Percentiles rank a stretch among this genome's conserved stretches.
Conservation (phyloP, 2,797 vertebrate species). For the Varecia variegata region DNA sequence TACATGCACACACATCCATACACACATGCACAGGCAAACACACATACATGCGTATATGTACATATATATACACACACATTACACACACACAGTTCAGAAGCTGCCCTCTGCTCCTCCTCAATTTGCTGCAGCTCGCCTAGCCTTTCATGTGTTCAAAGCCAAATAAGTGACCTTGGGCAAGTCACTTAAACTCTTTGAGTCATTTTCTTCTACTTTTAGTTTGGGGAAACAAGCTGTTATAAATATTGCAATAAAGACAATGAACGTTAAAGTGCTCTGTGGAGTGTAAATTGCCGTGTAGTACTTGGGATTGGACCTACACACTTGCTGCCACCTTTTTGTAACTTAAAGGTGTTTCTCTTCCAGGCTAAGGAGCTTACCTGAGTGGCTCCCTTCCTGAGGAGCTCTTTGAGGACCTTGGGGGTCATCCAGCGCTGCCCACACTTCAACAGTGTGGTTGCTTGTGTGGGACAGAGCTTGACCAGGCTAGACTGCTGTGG, state of each 20-base stretch:
- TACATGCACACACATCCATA: no score
- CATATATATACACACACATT: no score
- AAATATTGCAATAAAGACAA: neutral
- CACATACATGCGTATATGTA: no score
- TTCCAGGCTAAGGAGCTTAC: neutral
- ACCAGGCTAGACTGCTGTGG: neutral
- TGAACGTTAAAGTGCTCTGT: neutral
- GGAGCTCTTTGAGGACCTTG: neutral
- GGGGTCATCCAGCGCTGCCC: rapidly evolving
- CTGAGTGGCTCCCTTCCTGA: neutral
- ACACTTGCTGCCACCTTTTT: neutral
- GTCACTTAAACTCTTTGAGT: neutral
- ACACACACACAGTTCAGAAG: neutral
- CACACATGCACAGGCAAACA: neutral
- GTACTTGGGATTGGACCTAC: neutral
- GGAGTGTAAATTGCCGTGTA: neutral
- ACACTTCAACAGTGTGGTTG: neutral
- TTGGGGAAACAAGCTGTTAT: neutral
- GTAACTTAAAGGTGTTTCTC: neutral
- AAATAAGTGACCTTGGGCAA: neutral
- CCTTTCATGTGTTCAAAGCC: neutral
- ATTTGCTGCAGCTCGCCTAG: neutral
- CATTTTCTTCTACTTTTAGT: neutral
- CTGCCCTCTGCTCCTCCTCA: neutral
- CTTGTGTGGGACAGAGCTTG: neutral